A percentile compares a stretch with the other conserved stretches of the same genome.
Evolutionary conservation across 2,113 vertebrate species (phyloP).

Genomic region (Chauna torquata): DNA sequence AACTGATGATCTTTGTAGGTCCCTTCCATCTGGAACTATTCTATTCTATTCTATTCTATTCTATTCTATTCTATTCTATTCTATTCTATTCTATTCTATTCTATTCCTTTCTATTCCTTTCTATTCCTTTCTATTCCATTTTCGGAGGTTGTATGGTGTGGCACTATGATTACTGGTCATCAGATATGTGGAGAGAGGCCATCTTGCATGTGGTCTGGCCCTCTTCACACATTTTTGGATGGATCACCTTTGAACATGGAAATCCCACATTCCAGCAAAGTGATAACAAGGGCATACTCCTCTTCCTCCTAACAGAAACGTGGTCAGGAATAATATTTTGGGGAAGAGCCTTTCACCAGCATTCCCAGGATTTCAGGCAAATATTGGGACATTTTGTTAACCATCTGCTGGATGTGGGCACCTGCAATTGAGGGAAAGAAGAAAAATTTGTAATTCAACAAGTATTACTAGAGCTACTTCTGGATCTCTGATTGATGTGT

Average conservation of each 20-base stretch:
- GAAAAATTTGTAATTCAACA: background rate
- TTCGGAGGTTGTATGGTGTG: background rate
- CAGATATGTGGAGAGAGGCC: background rate
- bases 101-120: no score
- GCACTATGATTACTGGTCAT: background rate
- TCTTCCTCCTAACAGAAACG: background rate
- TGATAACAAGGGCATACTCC: background rate
- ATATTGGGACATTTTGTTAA: background rate
- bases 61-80: no score
- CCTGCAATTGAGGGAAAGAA: background rate
- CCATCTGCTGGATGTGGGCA: background rate
- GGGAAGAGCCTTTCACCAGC: background rate
- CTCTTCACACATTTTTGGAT: background rate
- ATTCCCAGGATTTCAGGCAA: background rate
- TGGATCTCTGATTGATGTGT: background rate
- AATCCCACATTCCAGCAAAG: background rate
- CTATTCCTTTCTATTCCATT: no score
- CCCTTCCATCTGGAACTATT: no score
- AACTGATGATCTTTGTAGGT: no score
- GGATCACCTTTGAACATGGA: background rate
- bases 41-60: no score
- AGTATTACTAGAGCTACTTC: background rate
- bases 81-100: no score
- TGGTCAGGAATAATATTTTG: background rate
- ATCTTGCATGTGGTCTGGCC: fast-evolving